Evolutionary conservation across 2,113 vertebrate genomes (phyloP), one percentile per base, ranked within the genome.

Genomic region (Girardinichthys multiradiatus): DNA sequence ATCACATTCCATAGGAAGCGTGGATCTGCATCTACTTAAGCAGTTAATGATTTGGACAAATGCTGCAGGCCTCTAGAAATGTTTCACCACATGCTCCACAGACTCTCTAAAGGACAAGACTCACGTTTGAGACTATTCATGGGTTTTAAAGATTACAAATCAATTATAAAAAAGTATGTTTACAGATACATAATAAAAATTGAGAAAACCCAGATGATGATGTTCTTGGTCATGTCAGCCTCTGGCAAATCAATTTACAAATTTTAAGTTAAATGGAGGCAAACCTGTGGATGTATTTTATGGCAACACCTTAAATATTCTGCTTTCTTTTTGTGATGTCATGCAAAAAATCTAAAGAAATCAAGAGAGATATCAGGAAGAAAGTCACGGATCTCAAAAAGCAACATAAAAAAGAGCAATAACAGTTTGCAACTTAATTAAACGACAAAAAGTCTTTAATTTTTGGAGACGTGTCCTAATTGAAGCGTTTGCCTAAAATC

Each of bases 21-120:
- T 86, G 80, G 51, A 70, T 78, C 35, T 86, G 79, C 86, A 88
- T 81, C 51, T 17, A 45, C n/a, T 87, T 15, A 75, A 57, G 39
- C 62, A 76, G 87, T 90, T 73, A 91, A 87, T 76, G 65, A 86
- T 86, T 80, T 17, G 30, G 64, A 4, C 17, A 5, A 30, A 57
- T 24, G 15, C 30, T 28, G 31, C 61, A 58, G 35, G 29, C 31
- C 30, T 73, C 37, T 24, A 15, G 74, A 72, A 89, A 92, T 91
- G 77, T 82, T 89, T 90, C 54, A 90, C 82, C 67, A 51, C 4
- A 67, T 7, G 11, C 19, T 57, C 17, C n/a, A 28, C 29, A 70
- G 8, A 24, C 30, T 17, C 19, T 58, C 28, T 75, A 30, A 75
- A 72, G 21, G 13, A 68, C 9, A 24, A 3, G 37, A 21, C 9